Percentiles rank a stretch among this genome's conserved stretches.
Evolutionary conservation across 2,888 invertebrate species (phyloP).

Genomic region (Ennomos erosarius): DNA sequence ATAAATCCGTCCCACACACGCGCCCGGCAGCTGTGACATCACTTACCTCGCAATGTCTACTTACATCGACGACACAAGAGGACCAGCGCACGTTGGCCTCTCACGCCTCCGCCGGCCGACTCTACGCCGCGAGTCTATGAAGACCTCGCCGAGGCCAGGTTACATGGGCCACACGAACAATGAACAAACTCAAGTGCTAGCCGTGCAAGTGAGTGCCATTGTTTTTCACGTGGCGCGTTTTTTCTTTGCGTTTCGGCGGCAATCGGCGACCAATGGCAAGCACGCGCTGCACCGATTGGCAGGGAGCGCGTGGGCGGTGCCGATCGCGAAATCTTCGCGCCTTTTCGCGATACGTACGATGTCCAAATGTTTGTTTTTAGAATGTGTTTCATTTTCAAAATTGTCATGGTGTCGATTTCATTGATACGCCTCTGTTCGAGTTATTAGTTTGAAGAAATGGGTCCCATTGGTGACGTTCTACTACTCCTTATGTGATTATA

Average conservation of each 20-base stretch:
- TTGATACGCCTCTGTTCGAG: slow-evolving; percentile 18
- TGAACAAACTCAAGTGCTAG: slow-evolving; percentile 57
- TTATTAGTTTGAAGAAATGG: slow-evolving; percentile 1
- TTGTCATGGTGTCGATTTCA: slow-evolving; percentile 34
- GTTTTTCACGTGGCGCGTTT: slow-evolving; percentile 70
- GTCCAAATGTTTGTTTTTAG: slow-evolving; percentile 59
- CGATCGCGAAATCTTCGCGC: slow-evolving; percentile 59
- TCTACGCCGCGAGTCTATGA: slow-evolving; percentile 7
- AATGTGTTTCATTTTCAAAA: slow-evolving; percentile 58
- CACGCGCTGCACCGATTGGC: slow-evolving; percentile 62
- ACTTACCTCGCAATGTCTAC: slow-evolving; percentile 49
- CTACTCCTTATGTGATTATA: background rate
- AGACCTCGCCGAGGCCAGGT: slow-evolving; percentile 38
- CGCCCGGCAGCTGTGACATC: slow-evolving; percentile 40
- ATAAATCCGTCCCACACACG: slow-evolving; percentile 30
- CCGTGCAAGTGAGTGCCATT: slow-evolving; percentile 74
- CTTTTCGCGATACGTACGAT: slow-evolving; percentile 56
- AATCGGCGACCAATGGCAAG: slow-evolving; percentile 63
- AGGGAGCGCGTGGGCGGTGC: slow-evolving; percentile 59
- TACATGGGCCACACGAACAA: slow-evolving; percentile 51
- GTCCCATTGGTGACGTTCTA: slow-evolving; percentile 6
- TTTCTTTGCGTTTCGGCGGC: slow-evolving; percentile 60
- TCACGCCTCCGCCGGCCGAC: background rate
- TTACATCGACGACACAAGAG: slow-evolving; percentile 29
- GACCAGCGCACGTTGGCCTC: slow-evolving; percentile 29